Evolutionary conservation across 35 echinoderm and acorn worm genomes (phyloP), one percentile per base, ranked within the genome.

Genomic region (Ophioderma brevispina): DNA sequence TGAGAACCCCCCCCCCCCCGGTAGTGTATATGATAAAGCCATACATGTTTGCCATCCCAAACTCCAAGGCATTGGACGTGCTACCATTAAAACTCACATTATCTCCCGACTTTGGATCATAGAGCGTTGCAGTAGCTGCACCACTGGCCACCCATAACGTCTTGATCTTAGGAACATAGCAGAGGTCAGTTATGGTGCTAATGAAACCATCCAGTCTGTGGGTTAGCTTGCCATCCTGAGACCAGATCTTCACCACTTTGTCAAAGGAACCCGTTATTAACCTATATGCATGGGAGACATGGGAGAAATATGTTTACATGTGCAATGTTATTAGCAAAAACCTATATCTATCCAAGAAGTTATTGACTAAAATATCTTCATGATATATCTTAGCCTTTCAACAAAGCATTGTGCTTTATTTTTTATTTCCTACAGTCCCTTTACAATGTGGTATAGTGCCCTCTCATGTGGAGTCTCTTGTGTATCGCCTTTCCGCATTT

Each of bases 201-300:
- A 99, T 52, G 59, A 99, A 99, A 21, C 97, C 97, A 33, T 99
- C 97, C 34, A 99, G 55, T 59, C 97, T 43, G 41, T 99, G 97
- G 39, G 97, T 99, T 32, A 99, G 81, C 79, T 99, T 95, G 78
- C 97, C 97, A 25, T 25, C 28, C 23, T 49, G 87, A 23, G 97
- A 99, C 97, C 97, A 99, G n/a, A 99, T 99, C 93, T 99, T 99
- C 40, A 99, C 93, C 0, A 93, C 94, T 77, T 99, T 99, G 82
- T 99, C 97, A 91, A 93, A 99, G 55, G 97, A 99, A 0, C 93
- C 97, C 1, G 97, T n/a, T n/a, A n/a, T n/a, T n/a, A n/a, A n/a
- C n/a, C n/a, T n/a, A n/a, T n/a, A n/a, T n/a, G n/a, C n/a, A n/a
- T n/a, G n/a, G n/a, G n/a, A n/a, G n/a, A n/a, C n/a, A n/a, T n/a